Base-by-base conservation (phyloP, 1,140 invertebrate genomes). In the Drosophila nannoptera region DNA sequence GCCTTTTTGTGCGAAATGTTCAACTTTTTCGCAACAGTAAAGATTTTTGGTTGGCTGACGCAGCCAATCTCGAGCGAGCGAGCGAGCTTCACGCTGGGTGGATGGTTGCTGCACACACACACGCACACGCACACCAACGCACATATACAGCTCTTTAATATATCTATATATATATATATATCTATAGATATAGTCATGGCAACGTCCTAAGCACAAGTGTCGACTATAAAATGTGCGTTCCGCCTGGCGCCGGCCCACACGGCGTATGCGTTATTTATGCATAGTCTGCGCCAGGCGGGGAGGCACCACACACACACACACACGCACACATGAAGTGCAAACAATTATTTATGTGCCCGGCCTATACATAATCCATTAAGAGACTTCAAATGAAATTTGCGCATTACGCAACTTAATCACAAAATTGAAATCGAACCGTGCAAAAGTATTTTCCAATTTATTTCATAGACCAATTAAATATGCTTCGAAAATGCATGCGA, bases 21-120 rank as follows among this genome's bases (percentile, higher is more conserved):
- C 70, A 86, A 86, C 81, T 86, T 86, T 86, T 86, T 86, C 81
- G 81, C 78, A 86, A 86, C 82, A 87, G 81, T 86, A 87, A 86
- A 86, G 81, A 86, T 86, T 86, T 84, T 86, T 86, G 81, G 81
- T 86, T 86, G 81, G 81, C 81, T 86, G 74, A 86, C 81, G 81
- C 81, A 86, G 81, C 81, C 81, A 84, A 84, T 84, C 81, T 84
- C 77, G 74, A 72, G 70, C 73, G 81, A 86, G 81, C 64, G 61
- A 53, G 31, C 69, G 43, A 53, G 31, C 69, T 38, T 68, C 63
- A 61, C 33, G 46, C 35, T 46, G 53, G 65, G 80, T 78, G 80
- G 73, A 64, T 63, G 77, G 29, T 22, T 43, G 45, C 31, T 14
- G 58, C 75, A 70, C 75, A 61, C 61, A 60, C 59, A 68, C 49